Base-by-base conservation (phyloP, 2,888 invertebrate genomes). In the Glyphotaelius pellucidus region DNA sequence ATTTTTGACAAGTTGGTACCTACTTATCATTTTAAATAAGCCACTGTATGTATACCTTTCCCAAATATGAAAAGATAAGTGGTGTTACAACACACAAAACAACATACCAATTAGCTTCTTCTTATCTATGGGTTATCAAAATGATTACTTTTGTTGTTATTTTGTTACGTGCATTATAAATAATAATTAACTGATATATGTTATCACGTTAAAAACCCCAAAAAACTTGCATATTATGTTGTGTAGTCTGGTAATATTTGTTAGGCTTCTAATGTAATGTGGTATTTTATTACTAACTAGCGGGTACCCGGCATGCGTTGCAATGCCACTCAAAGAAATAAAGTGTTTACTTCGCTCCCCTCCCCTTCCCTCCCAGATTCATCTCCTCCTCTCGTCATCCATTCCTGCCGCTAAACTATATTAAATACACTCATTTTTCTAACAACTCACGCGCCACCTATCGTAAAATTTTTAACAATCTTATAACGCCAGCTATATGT, bases 1-100 rank as follows among this genome's bases (percentile, higher is more conserved):
- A 67, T 25, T 67, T 25, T 67, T 67, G 25, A 67, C 67, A 67
- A 67, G 67, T 67, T 25, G 67, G 7, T n/a, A 67, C 1, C 25
- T n/a, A 67, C 89, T 79, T 89, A 89, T 89, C 35, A 32, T 89
- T 86, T 86, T 47, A 38, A 30, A 30, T 11, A 35, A 88, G 88
- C 88, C 35, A 32, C 67, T 88, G 88, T 88, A 67, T 88, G 88
- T 88, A 67, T 88, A 88, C 88, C 79, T 79, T 88, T 88, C 88
- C 52, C 35, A 4, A 52, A 42, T 86, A 30, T 19, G 52, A 31
- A 31, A 30, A 67, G 88, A 88, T 88, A 88, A 88, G 67, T 47
- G 15, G 12, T 86, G 42, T 42, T 42, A 86, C 42, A 67, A 25
- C 67, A 31, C 19, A 32, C n/a, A 25, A 38, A 85, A 85, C 12